Evolutionary conservation across 1,140 invertebrate genomes (phyloP), one percentile per base, ranked within the genome.

Genomic region (Sycophila sp.): DNA sequence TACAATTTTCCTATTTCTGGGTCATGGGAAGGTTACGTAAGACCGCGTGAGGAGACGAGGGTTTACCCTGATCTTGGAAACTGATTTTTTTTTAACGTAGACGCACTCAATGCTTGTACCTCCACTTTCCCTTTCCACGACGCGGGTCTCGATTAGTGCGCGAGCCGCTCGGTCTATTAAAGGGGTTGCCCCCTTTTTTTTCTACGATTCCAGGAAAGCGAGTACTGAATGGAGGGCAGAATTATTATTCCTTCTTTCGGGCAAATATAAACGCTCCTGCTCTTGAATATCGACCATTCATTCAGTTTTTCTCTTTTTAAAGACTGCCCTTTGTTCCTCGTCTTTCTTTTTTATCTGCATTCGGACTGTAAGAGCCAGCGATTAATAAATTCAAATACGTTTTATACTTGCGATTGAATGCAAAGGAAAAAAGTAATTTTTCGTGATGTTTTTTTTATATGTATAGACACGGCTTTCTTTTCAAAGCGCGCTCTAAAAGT

Each of bases 1-100:
- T 84, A 82, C 73, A 85, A 85, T 80, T 80, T 79, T 76, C 73
- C 55, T 47, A 76, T 81, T 85, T 84, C 81, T 84, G 69, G 85
- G 82, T 85, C 85, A 86, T 85, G 85, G 83, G 84, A 86, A 86
- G 81, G 75, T 78, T 76, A 34, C 75, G 64, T 77, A 80, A 76
- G 69, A 64, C 51, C 42, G 40, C 59, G 47, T 11, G 17, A 2
- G n/a, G 22, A 70, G 30, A 53, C 40, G 49, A 70, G 69, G 68
- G 75, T 77, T n/a, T 82, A 73, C 79, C 77, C 78, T 75, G 80
- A 84, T 83, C 82, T 80, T 81, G 82, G 81, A 85, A 83, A 85
- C 77, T 80, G 80, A 83, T 83, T 80, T 82, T 80, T 81, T 77
- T 76, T 77, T 69, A 72, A 32, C 51, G n/a, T n/a, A n/a, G n/a